Evolutionary conservation across 2,113 vertebrate species (phyloP).

Genomic region (Columbina picui): DNA sequence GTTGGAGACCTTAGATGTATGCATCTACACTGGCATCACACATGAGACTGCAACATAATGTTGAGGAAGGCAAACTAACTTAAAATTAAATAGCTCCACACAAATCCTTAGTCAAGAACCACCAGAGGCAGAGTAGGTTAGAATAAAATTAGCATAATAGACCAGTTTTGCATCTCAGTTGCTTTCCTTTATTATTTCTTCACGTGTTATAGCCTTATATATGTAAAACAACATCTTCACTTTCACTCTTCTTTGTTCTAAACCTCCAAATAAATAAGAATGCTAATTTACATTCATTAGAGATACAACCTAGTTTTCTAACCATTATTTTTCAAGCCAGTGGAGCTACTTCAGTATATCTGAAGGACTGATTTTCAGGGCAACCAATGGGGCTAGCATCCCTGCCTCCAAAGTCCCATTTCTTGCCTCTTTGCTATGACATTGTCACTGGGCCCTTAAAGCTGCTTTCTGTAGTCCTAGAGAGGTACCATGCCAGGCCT

Average conservation of each 20-base stretch:
- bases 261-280: neutral
- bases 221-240: neutral
- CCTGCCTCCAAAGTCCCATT: neutral
- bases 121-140: neutral
- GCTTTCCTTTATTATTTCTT: neutral
- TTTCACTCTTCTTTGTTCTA: neutral
- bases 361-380: neutral
- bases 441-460: neutral
- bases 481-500: neutral
- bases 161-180: neutral
- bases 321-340: neutral
- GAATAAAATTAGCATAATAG: neutral
- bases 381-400: neutral
- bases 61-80: neutral
- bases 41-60: neutral
- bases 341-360: neutral
- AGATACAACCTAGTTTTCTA: neutral
- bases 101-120: neutral
- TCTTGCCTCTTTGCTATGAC: neutral
- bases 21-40: neutral
- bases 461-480: neutral
- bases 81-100: neutral
- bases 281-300: neutral
- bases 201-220: neutral
- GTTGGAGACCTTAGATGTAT: neutral